These are phyloP conservation scores for Notothenia coriiceps DNA, from an alignment of 2,113 vertebrate genomes.

Conservation along the genomic window DNA sequence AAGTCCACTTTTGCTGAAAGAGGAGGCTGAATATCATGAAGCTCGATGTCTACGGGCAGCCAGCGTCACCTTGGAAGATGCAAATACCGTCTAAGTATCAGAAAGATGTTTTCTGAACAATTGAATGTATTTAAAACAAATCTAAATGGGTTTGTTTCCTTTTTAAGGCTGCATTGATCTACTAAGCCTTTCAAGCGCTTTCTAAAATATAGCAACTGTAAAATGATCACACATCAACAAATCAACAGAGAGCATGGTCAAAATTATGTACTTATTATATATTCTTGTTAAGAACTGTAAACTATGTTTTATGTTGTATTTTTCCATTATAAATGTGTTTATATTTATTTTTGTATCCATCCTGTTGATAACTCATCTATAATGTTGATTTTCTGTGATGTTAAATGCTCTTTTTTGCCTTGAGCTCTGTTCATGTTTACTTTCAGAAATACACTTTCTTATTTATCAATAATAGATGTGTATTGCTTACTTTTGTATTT, in stretches of 20 bases:
- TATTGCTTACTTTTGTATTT: not conserved
- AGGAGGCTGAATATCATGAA: constrained; percentile 37
- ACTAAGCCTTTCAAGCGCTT: not conserved
- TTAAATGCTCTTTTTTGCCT: not conserved
- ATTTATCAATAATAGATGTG: not conserved
- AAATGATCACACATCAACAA: not conserved
- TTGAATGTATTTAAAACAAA: not conserved
- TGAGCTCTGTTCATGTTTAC: not conserved
- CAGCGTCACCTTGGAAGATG: not conserved
- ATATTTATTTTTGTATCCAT: not conserved
- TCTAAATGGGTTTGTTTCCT: too few species aligned
- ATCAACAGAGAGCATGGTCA: not conserved
- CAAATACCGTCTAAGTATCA: not conserved
- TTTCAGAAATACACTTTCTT: not conserved
- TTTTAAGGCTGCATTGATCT: not conserved
- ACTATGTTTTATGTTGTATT: not conserved
- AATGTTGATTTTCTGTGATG: not conserved
- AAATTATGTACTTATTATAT: not conserved
- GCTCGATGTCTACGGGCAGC: constrained; percentile 4
- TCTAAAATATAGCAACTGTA: not conserved
- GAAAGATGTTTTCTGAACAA: too few species aligned
- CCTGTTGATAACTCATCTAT: not conserved
- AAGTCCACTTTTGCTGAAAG: constrained; percentile 40
- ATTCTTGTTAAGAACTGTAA: not conserved
- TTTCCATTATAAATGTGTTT: not conserved